Percentiles rank a stretch among this genome's conserved stretches.
Conservation (phyloP, 2,113 vertebrate species). For the Thunnus maccoyii region DNA sequence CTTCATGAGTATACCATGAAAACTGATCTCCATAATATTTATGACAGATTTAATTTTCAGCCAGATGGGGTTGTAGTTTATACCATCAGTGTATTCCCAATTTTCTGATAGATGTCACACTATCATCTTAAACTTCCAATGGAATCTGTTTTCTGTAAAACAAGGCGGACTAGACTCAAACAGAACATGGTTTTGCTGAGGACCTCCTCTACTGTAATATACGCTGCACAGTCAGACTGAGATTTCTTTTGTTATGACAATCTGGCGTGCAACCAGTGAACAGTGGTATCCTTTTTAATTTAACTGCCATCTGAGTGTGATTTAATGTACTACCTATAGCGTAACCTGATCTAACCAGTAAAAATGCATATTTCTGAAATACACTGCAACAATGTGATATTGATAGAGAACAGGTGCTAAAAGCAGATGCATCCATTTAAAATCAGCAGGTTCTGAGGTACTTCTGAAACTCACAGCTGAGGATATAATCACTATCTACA, state of each 20-base stretch:
- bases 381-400: conserved; percentile 60
- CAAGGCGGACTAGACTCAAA: conserved; percentile 33
- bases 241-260: conserved; percentile 40
- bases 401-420: conserved; percentile 64
- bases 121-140: conserved; percentile 28
- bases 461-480: conserved; percentile 78
- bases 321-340: conserved; percentile 41
- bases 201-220: conserved; percentile 46
- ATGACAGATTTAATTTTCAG: conserved; percentile 2
- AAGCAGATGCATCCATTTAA: conserved; percentile 75
- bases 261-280: conserved; percentile 60
- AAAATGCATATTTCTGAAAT: conserved; percentile 79
- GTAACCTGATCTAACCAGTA: conserved; percentile 72
- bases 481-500: conserved; percentile 77
- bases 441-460: conserved; percentile 79
- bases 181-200: conserved; percentile 51
- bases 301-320: conserved; percentile 44
- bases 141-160: conserved; percentile 45
- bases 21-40: conserved; percentile 1
- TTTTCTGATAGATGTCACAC: background rate
- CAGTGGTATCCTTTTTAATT: conserved; percentile 55
- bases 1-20: background rate
- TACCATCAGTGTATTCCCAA: conserved; percentile 8
- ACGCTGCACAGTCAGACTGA: conserved; percentile 25
- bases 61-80: background rate